A percentile compares a stretch with the other conserved stretches of the same genome.
phyloP scores from a whole-genome alignment of 2,797 vertebrate genomes.

The Eupleurogrammus muticus region DNA sequence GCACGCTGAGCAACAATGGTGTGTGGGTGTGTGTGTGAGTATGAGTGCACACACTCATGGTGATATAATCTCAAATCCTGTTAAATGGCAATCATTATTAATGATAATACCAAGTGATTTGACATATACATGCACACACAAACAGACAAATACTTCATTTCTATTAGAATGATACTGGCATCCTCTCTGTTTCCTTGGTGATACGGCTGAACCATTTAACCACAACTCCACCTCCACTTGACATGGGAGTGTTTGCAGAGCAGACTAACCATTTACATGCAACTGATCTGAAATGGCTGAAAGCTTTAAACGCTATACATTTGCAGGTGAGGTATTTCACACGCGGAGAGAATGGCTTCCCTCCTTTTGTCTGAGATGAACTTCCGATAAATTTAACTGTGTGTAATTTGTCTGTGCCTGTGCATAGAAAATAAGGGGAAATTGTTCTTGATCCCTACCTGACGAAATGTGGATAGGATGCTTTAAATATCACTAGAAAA shows the following conservation, averaged over 20 bases:
- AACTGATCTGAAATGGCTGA: slow-evolving; percentile 13
- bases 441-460: neutral
- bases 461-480: neutral
- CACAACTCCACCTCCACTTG: slow-evolving; percentile 19
- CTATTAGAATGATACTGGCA: slow-evolving; percentile 10
- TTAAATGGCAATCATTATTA: neutral
- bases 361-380: slow-evolving; percentile 4
- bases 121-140: neutral
- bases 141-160: slow-evolving; percentile 10
- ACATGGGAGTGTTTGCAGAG: slow-evolving; percentile 5
- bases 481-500: neutral
- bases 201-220: slow-evolving; percentile 23
- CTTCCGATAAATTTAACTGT: slow-evolving; percentile 3
- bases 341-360: slow-evolving; percentile 7
- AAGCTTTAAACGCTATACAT: slow-evolving; percentile 6
- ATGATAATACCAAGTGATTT: neutral
- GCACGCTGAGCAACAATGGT: slow-evolving; percentile 38
- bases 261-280: slow-evolving; percentile 21
- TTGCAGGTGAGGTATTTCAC: slow-evolving; percentile 30
- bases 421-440: neutral
- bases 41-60: neutral
- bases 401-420: neutral
- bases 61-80: slow-evolving; percentile 4
- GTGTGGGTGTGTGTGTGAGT: slow-evolving; percentile 30
- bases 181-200: slow-evolving; percentile 55